Base-by-base conservation (phyloP, 1,140 invertebrate genomes). In the Uloborus diversus region DNA sequence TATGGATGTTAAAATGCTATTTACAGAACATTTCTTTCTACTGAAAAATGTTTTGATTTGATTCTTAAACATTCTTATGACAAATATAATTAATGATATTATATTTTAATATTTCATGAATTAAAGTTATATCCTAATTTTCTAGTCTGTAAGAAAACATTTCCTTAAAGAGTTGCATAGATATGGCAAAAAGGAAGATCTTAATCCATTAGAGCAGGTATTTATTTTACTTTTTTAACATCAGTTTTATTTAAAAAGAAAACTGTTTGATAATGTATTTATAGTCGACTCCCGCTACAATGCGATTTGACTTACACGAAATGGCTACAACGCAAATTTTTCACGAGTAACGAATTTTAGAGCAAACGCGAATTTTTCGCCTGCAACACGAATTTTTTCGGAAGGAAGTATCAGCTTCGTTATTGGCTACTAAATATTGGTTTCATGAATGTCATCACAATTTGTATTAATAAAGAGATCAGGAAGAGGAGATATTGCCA, bases 141-240 rank as follows among this genome's bases (percentile, higher is more conserved):
- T 65, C 3, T 33, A 75, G 68, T 49, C 64, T 28, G 30, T 81
- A 4, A 62, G 71, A 57, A 76, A 65, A 35, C 17, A 33, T 20
- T 81, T 73, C 33, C 37, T 81, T 11, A 7, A 42, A 30, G 59
- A 64, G 3, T 28, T 81, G 42, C 66, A 51, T 13, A 65, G 53
- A 53, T 27, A 70, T 28, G 79, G 79, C 33, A 27, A 30, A 0
- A 14, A 23, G 4, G 37, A 81, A 30, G 59, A 76, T 35, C 71
- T 81, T 2, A 73, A 65, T 42, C 14, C 5, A n/a, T 30, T 81
- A 23, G 68, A 81, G 66, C 79, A 81, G 70, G 79, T 81, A 20
- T 0, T 9, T 42, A 1, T 9, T 1, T 13, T 13, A 42, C 37
- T 42, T 42, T 42, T 42, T 42, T 42, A n/a, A n/a, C n/a, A n/a